Conservation (phyloP, 2,113 vertebrate genomes). For the Thunnus thynnus region DNA sequence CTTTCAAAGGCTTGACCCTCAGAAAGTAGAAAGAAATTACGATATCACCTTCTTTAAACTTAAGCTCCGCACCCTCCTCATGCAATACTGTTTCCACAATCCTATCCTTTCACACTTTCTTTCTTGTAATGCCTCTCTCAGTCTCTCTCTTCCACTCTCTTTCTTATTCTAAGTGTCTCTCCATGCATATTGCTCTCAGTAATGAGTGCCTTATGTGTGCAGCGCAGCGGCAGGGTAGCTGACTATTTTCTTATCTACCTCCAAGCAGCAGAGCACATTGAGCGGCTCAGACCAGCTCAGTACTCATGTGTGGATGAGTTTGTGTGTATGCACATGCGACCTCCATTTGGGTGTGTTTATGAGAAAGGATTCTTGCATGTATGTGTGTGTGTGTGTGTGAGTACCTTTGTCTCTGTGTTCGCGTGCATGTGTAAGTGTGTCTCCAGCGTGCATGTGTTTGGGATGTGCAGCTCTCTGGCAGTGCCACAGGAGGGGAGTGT, state of each 20-base stretch:
- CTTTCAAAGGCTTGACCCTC: conserved; percentile 57
- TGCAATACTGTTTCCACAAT: conserved; percentile 31
- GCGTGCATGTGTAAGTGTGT: background rate
- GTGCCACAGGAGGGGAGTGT: conserved; percentile 84
- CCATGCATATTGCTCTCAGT: conserved; percentile 65
- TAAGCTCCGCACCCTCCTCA: conserved; percentile 22
- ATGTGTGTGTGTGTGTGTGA: background rate
- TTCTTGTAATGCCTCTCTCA: conserved; percentile 17
- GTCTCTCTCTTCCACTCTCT: conserved; percentile 23
- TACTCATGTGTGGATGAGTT: background rate
- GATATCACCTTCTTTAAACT: conserved; percentile 35
- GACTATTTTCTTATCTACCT: conserved; percentile 76
- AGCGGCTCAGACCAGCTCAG: conserved; percentile 54
- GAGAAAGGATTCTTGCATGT: background rate
- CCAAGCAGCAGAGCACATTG: conserved; percentile 62
- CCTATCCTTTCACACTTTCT: conserved; percentile 34
- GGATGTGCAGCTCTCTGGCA: conserved; percentile 77
- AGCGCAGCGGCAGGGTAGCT: conserved; percentile 30
- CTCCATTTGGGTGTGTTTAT: conserved; percentile 23
- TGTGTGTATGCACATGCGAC: background rate
- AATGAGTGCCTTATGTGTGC: conserved; percentile 69
- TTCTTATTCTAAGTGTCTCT: conserved; percentile 56
- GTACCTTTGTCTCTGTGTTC: conserved; percentile 10
- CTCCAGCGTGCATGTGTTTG: conserved; percentile 6
- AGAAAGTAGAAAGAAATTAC: conserved; percentile 43